These are phyloP conservation scores for Caradrina kadenii DNA, from an alignment of 2,888 invertebrate genomes.

Conservation along the genomic window DNA sequence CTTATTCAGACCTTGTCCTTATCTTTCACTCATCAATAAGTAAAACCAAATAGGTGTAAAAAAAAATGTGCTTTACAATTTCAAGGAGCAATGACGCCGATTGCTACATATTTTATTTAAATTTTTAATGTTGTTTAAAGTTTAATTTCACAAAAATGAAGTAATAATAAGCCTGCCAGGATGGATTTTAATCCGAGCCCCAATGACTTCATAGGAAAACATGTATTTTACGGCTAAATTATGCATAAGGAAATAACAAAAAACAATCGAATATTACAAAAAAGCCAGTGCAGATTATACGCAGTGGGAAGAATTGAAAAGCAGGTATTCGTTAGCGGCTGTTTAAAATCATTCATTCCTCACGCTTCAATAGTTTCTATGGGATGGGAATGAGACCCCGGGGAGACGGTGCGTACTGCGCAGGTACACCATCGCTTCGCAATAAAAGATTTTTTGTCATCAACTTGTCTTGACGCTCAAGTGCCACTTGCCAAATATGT, in stretches of 20 bases:
- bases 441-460: slow-evolving; percentile 72
- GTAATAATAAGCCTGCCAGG: neutral
- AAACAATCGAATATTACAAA: slow-evolving; percentile 57
- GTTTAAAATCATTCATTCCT: slow-evolving; percentile 84
- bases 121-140: neutral
- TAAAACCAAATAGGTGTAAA: slow-evolving; percentile 15
- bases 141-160: neutral
- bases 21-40: slow-evolving; percentile 57
- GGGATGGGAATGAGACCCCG: slow-evolving; percentile 75
- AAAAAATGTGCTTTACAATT: slow-evolving; percentile 13
- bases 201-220: slow-evolving; percentile 14
- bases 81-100: neutral
- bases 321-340: slow-evolving; percentile 78
- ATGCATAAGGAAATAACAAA: slow-evolving; percentile 21
- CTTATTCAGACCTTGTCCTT: slow-evolving; percentile 62
- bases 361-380: slow-evolving; percentile 82
- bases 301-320: slow-evolving; percentile 76
- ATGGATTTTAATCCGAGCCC: neutral
- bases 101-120: slow-evolving; percentile 4
- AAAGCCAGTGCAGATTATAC: slow-evolving; percentile 63
- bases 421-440: slow-evolving; percentile 80
- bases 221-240: slow-evolving; percentile 4
- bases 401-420: slow-evolving; percentile 78
- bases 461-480: slow-evolving; percentile 73
- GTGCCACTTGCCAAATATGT: slow-evolving; percentile 57